Percentiles rank a stretch among this genome's conserved stretches.
Conservation (phyloP, 2,113 vertebrate genomes). For the Muntiacus muntjak region DNA sequence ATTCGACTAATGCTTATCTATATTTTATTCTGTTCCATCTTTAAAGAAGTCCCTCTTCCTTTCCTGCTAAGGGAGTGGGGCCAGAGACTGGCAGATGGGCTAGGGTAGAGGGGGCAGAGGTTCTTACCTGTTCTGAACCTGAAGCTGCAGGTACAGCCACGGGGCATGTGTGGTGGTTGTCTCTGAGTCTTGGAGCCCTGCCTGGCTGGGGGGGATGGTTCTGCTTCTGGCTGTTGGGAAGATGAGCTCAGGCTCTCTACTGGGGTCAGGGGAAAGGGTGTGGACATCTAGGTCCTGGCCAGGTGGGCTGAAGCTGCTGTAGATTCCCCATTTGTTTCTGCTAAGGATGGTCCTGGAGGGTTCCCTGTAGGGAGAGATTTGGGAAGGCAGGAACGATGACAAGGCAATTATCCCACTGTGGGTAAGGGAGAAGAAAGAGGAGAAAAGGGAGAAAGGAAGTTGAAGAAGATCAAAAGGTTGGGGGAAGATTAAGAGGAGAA, state of each 20-base stretch:
- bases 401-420: neutral
- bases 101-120: neutral
- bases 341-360: neutral
- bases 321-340: neutral
- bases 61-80: neutral
- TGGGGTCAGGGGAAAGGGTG: neutral
- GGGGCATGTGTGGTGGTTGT: neutral
- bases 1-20: slow-evolving; percentile 78
- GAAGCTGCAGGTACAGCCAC: neutral
- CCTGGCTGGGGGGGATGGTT: neutral
- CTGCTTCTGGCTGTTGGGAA: neutral
- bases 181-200: neutral
- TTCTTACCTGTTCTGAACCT: neutral
- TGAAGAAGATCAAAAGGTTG: neutral
- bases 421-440: neutral
- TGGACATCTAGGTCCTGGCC: neutral
- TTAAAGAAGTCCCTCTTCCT: slow-evolving; percentile 43
- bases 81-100: neutral
- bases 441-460: neutral
- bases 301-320: neutral
- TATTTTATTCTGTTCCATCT: slow-evolving; percentile 68
- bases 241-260: neutral
- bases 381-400: neutral
- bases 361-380: neutral
- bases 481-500: neutral